Percentiles rank a stretch among this genome's conserved stretches.
Evolutionary conservation across 2,113 vertebrate genomes (phyloP).

Genomic region (Corythaixoides concolor): DNA sequence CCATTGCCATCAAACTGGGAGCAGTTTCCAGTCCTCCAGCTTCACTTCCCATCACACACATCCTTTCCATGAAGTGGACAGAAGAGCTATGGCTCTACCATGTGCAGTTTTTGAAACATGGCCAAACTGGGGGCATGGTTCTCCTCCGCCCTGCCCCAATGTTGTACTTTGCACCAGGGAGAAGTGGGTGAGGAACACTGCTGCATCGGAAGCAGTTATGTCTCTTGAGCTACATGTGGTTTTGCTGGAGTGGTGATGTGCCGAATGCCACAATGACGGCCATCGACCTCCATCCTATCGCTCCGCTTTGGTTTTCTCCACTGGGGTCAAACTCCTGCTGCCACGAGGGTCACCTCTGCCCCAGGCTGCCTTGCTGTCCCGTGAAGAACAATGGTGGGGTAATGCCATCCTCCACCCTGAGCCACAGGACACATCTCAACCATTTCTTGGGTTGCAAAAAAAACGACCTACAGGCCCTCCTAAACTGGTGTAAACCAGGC

Average conservation of each 20-base stretch:
- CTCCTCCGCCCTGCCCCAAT: not conserved
- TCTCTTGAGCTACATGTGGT: not conserved
- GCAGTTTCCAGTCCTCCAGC: not conserved
- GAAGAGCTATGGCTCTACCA: not conserved
- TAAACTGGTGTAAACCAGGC: not conserved
- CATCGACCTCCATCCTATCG: not conserved
- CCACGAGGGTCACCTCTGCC: not conserved
- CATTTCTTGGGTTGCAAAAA: not conserved
- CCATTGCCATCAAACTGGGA: not conserved
- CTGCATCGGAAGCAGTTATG: rapidly evolving
- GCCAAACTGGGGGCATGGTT: not conserved
- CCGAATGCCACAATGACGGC: not conserved
- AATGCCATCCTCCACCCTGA: not conserved
- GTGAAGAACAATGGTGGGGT: rapidly evolving
- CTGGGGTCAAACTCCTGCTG: not conserved
- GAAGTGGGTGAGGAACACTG: not conserved
- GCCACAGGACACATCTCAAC: not conserved
- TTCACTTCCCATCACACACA: not conserved
- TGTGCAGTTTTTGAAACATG: rapidly evolving
- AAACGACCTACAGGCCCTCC: not conserved
- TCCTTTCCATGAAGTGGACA: not conserved
- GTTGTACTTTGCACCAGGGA: not conserved
- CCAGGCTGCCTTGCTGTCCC: not conserved
- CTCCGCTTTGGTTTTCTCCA: not conserved
- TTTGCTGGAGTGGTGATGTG: not conserved